These are phyloP conservation scores for Penelope pileata DNA, from an alignment of 2,113 vertebrate genomes.

Conservation along the genomic window DNA sequence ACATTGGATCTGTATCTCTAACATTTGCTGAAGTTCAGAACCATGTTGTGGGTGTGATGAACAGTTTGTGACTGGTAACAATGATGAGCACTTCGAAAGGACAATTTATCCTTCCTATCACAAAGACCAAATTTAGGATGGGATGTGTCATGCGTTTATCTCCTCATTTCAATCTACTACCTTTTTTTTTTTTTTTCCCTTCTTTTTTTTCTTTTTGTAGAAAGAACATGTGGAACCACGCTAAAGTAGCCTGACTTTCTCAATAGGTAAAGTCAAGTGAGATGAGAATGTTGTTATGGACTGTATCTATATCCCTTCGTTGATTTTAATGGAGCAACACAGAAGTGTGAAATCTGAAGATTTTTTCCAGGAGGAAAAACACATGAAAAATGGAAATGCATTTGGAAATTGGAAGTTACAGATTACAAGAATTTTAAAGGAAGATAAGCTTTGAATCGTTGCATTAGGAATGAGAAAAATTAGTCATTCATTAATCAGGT, in stretches of 20 bases:
- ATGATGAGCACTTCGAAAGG: slow-evolving; percentile 4
- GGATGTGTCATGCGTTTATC: slow-evolving; percentile 40
- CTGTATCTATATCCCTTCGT: background rate
- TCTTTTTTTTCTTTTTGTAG: background rate
- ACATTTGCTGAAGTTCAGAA: slow-evolving; percentile 31
- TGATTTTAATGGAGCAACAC: background rate
- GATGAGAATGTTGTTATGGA: background rate
- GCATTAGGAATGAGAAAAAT: background rate
- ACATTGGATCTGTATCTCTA: background rate
- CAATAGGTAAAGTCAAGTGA: background rate
- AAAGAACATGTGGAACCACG: background rate
- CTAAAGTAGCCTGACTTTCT: background rate
- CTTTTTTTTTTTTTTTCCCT: background rate
- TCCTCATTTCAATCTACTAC: slow-evolving; percentile 1
- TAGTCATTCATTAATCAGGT: background rate
- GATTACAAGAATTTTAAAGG: background rate
- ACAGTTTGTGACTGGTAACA: slow-evolving; percentile 36
- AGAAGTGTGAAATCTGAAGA: background rate
- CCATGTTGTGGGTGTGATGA: slow-evolving; percentile 19
- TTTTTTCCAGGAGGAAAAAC: background rate
- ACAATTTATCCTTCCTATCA: slow-evolving; percentile 15
- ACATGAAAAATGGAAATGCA: background rate
- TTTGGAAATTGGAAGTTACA: background rate
- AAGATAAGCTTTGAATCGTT: background rate
- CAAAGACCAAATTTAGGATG: slow-evolving; percentile 12